A percentile compares a stretch with the other conserved stretches of the same genome.
Conservation (phyloP, 2,113 vertebrate genomes). For the Daphoenositta chrysoptera region DNA sequence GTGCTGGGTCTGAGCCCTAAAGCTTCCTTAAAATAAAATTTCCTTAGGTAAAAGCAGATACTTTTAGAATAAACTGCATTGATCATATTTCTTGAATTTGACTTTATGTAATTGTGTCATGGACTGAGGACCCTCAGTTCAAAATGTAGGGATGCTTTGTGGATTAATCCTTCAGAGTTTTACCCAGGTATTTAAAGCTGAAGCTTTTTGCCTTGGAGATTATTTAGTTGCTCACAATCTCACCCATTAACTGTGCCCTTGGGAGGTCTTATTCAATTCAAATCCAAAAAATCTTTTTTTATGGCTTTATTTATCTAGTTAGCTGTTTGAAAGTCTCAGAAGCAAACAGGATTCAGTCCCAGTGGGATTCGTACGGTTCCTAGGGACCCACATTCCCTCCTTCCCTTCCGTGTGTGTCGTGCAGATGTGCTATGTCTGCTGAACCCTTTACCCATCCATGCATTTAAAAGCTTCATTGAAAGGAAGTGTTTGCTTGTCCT, state of each 20-base stretch:
- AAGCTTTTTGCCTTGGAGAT: neutral
- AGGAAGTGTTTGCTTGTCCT: neutral
- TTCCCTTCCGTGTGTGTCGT: rapidly evolving
- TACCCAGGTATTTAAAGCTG: neutral
- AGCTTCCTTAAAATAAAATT: neutral
- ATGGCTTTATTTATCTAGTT: neutral
- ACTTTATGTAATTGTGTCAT: neutral
- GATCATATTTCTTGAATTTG: neutral
- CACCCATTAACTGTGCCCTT: neutral
- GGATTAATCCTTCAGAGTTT: neutral
- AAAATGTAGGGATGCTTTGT: neutral
- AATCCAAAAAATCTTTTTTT: neutral
- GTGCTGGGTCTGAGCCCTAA: neutral
- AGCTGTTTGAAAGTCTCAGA: neutral
- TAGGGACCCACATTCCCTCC: neutral
- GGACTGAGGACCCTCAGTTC: neutral
- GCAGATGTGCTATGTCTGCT: neutral
- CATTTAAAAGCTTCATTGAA: neutral
- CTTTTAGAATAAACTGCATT: neutral
- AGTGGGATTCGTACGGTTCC: neutral
- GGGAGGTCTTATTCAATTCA: neutral
- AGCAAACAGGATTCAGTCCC: neutral
- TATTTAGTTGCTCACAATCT: neutral
- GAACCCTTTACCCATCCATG: neutral
- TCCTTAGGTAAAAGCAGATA: neutral